These are phyloP conservation scores for Delphinapterus leucas DNA, from an alignment of 2,113 vertebrate genomes.

Conservation along the genomic window DNA sequence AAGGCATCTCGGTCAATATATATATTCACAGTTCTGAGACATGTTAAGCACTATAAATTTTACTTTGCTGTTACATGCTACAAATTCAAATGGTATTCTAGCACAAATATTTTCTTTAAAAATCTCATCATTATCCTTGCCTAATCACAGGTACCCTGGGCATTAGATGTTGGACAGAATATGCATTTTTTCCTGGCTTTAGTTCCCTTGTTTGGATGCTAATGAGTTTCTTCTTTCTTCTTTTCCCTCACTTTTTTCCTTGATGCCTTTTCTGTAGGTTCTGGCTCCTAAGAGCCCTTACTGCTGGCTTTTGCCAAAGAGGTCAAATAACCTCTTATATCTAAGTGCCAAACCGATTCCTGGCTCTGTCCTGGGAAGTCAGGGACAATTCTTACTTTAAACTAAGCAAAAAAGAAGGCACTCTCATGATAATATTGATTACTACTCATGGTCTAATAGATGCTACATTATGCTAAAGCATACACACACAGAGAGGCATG, in stretches of 20 bases:
- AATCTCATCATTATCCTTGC: not conserved
- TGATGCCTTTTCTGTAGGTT: not conserved
- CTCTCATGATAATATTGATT: not conserved
- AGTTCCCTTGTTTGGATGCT: not conserved
- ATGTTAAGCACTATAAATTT: not conserved
- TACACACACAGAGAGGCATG: not conserved
- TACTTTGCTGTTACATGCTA: not conserved
- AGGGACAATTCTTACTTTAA: not conserved
- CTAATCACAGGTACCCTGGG: not conserved
- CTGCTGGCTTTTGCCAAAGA: not conserved
- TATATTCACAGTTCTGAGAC: not conserved
- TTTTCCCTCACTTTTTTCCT: not conserved
- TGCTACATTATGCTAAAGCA: not conserved
- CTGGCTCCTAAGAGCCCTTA: not conserved
- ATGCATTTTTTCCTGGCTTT: not conserved
- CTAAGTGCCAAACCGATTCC: not conserved
- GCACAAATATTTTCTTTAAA: not conserved
- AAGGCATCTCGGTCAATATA: not conserved
- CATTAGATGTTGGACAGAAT: not conserved
- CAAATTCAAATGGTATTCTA: not conserved
- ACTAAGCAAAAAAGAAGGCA: not conserved
- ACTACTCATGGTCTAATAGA: not conserved
- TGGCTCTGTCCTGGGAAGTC: not conserved
- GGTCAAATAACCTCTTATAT: not conserved
- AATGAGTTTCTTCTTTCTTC: not conserved